Evolutionary conservation across 2,797 vertebrate species (phyloP).

Genomic region (Chloroceryle amazona): DNA sequence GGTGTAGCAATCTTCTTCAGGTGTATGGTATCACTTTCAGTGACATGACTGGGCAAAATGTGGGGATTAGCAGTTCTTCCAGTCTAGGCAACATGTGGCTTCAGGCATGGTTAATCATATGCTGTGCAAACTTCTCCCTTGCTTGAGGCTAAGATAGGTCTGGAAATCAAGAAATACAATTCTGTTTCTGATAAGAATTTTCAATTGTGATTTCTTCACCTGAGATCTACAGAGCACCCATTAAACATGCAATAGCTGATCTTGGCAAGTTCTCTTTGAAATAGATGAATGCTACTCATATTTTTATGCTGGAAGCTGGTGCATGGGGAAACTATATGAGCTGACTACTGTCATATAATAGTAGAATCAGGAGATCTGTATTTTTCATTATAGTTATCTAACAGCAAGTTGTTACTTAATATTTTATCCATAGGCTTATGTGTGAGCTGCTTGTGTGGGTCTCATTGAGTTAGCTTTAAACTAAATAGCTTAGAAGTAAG

Average conservation of each 20-base stretch:
- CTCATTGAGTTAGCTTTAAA: not conserved
- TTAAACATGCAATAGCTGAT: not conserved
- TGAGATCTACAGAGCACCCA: not conserved
- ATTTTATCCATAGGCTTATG: not conserved
- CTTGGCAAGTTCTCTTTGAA: not conserved
- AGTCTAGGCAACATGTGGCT: not conserved
- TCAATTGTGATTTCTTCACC: not conserved
- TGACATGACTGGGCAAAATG: conserved; percentile 17
- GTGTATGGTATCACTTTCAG: not conserved
- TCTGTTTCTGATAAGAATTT: not conserved
- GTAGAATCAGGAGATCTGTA: not conserved
- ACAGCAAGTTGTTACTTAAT: not conserved
- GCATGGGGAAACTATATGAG: not conserved
- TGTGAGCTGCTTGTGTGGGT: not conserved
- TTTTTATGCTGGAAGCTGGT: not conserved
- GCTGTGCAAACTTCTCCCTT: conserved; percentile 18
- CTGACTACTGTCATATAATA: not conserved
- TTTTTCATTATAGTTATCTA: not conserved
- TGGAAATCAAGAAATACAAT: conserved; percentile 4
- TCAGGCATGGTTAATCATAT: not conserved
- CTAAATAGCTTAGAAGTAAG: not conserved
- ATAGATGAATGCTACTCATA: not conserved
- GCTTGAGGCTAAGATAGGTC: conserved; percentile 39
- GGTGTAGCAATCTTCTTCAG: conserved; percentile 23
- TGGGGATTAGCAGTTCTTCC: conserved; percentile 24